A percentile compares a stretch with the other conserved stretches of the same genome.
phyloP scores from a whole-genome alignment of 2,113 vertebrate species.

The Crypturellus undulatus region DNA sequence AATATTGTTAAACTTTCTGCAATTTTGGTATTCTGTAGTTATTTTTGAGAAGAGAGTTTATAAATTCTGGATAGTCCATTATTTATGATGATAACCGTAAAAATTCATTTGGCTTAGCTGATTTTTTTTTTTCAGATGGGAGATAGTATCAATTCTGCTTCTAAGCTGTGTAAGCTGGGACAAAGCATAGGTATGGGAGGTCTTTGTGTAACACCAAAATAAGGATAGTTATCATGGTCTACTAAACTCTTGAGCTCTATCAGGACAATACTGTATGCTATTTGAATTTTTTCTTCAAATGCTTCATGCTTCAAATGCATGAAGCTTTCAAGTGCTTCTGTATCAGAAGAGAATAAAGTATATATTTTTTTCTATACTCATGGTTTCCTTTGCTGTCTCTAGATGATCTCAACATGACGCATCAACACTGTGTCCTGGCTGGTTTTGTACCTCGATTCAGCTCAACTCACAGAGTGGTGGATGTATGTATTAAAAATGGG shows the following conservation, averaged over 20 bases:
- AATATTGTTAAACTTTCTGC: not conserved
- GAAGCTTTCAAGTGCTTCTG: not conserved
- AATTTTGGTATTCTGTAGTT: not conserved
- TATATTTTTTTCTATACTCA: not conserved
- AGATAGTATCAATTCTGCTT: not conserved
- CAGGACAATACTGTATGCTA: not conserved
- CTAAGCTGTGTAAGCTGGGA: not conserved
- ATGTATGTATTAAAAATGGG: slow-evolving; percentile 82
- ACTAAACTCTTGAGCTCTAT: not conserved
- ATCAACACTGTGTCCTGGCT: slow-evolving; percentile 95
- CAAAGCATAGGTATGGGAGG: not conserved
- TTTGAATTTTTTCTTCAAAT: not conserved
- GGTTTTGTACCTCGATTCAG: slow-evolving; percentile 92
- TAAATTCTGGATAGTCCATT: not conserved
- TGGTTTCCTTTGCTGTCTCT: slow-evolving; percentile 59
- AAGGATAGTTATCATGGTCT: not conserved
- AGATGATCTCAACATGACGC: slow-evolving; percentile 94
- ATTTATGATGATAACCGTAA: not conserved
- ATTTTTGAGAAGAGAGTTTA: not conserved
- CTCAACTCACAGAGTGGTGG: slow-evolving; percentile 94
- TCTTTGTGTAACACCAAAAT: not conserved
- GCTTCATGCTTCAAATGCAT: not conserved
- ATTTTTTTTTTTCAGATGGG: not conserved
- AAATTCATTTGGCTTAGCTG: not conserved
- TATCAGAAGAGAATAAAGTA: slow-evolving; percentile 24